Percentiles rank a stretch among this genome's conserved stretches.
These are phyloP conservation scores for Paralinhomoeus sp. DNA, from an alignment of 2,888 invertebrate genomes.

Conservation along the genomic window DNA sequence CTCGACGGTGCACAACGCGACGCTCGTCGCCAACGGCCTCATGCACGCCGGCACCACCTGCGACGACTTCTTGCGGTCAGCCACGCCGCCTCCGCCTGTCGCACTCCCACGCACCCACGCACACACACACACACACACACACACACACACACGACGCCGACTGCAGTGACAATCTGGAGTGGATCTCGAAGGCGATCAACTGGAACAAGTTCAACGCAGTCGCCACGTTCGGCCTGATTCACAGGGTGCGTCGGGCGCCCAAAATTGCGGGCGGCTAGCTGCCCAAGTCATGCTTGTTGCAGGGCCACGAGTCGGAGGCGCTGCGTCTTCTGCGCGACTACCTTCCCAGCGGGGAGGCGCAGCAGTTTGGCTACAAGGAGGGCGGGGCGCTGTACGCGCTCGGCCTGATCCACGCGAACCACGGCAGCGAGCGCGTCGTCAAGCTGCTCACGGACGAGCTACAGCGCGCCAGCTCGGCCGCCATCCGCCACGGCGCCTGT, in stretches of 20 bases:
- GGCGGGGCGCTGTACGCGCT: constrained; percentile 54
- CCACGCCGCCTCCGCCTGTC: not conserved
- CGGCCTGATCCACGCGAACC: constrained; percentile 86
- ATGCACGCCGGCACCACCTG: constrained; percentile 98
- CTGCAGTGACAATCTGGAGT: constrained; percentile 74
- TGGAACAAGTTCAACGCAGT: constrained; percentile 99
- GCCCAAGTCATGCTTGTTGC: no score
- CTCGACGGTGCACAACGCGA: constrained; percentile 92
- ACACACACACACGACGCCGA: not conserved
- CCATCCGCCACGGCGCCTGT: constrained; percentile 69
- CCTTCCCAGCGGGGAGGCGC: constrained; percentile 62
- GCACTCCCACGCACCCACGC: no score
- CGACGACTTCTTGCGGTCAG: constrained; percentile 69
- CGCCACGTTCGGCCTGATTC: constrained; percentile 87
- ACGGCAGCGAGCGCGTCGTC: constrained; percentile 60
- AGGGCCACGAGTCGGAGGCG: constrained; percentile 85
- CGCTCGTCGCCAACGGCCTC: constrained; percentile 90
- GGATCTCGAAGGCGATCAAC: constrained; percentile 92
- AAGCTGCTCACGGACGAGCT: constrained; percentile 83
- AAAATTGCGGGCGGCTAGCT: no score
- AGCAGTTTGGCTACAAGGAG: constrained; percentile 35
- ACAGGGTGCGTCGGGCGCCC: constrained; percentile 34
- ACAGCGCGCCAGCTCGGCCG: constrained; percentile 57
- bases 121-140: no score
- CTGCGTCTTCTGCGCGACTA: constrained; percentile 92